These are phyloP conservation scores for Masnerella sp. DNA, from an alignment of 2,888 invertebrate species.

Conservation along the genomic window DNA sequence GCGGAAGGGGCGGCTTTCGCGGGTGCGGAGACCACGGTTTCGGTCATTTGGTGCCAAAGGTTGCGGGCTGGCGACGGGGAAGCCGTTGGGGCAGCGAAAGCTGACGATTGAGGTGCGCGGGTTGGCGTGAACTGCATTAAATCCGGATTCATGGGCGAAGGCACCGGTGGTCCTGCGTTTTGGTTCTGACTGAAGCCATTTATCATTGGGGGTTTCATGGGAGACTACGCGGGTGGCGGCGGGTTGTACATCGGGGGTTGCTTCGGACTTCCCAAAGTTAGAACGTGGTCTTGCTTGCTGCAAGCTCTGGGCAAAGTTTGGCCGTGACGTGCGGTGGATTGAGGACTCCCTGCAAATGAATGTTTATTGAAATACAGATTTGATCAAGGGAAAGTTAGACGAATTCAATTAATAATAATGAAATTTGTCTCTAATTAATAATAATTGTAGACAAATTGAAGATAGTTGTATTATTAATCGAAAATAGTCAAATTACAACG, in stretches of 20 bases:
- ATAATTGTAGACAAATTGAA: no score
- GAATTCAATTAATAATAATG: no score
- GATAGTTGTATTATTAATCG: no score
- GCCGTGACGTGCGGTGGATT: slow-evolving; percentile 61
- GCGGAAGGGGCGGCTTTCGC: slow-evolving; percentile 38
- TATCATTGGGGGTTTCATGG: slow-evolving; percentile 70
- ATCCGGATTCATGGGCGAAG: slow-evolving; percentile 65
- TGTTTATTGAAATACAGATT: not conserved
- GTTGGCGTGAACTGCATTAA: slow-evolving; percentile 69
- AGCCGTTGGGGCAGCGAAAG: slow-evolving; percentile 31
- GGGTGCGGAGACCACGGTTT: slow-evolving; percentile 69
- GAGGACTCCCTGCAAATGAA: slow-evolving; percentile 43
- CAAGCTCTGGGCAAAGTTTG: slow-evolving; percentile 67
- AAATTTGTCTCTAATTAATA: no score
- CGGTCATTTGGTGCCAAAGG: slow-evolving; percentile 69
- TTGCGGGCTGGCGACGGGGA: slow-evolving; percentile 59
- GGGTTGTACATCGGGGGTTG: slow-evolving; percentile 74
- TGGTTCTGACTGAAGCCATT: slow-evolving; percentile 68
- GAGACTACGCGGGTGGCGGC: slow-evolving; percentile 70
- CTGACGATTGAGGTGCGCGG: slow-evolving; percentile 49
- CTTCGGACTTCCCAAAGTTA: slow-evolving; percentile 71
- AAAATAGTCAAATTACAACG: no score
- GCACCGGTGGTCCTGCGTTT: slow-evolving; percentile 59
- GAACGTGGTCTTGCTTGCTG: slow-evolving; percentile 63
- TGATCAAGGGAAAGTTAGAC: no score